Percentiles rank a stretch among this genome's conserved stretches.
Evolutionary conservation across 2,113 vertebrate genomes (phyloP).

Genomic region (Anarrhichthys ocellatus): DNA sequence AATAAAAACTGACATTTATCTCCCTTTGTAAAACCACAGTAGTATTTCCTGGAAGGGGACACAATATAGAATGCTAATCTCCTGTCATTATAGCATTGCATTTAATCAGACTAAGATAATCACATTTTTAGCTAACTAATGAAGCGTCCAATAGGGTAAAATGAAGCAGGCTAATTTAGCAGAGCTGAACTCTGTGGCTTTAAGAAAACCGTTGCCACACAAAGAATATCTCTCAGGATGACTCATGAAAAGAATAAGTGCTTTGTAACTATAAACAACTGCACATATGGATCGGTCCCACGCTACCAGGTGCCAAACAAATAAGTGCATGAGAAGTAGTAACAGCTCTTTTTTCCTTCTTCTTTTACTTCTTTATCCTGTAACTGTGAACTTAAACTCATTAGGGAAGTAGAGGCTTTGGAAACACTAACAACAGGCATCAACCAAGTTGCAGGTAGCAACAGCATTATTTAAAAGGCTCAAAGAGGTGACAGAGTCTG

Average conservation of each 20-base stretch:
- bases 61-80: slow-evolving; percentile 62
- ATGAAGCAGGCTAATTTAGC: slow-evolving; percentile 63
- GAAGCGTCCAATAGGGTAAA: slow-evolving; percentile 74
- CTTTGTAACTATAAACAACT: slow-evolving; percentile 71
- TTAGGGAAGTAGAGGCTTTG: slow-evolving; percentile 59
- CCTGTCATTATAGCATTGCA: slow-evolving; percentile 55
- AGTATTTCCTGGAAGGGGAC: slow-evolving; percentile 47
- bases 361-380: slow-evolving; percentile 43
- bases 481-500: slow-evolving; percentile 50
- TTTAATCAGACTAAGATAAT: slow-evolving; percentile 76
- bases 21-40: slow-evolving; percentile 68
- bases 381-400: slow-evolving; percentile 64
- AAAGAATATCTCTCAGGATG: slow-evolving; percentile 41
- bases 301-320: slow-evolving; percentile 72
- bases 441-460: slow-evolving; percentile 60
- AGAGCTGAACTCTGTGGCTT: slow-evolving; percentile 57
- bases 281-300: slow-evolving; percentile 46
- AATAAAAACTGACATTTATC: slow-evolving; percentile 75
- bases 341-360: slow-evolving; percentile 31
- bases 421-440: slow-evolving; percentile 60
- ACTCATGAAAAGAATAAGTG: slow-evolving; percentile 63
- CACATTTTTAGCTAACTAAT: slow-evolving; percentile 70
- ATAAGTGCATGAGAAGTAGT: slow-evolving; percentile 56
- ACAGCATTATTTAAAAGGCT: slow-evolving; percentile 56
- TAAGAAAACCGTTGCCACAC: slow-evolving; percentile 52